phyloP scores from a whole-genome alignment of 1,140 invertebrate species.

The Cryptotermes secundus region DNA sequence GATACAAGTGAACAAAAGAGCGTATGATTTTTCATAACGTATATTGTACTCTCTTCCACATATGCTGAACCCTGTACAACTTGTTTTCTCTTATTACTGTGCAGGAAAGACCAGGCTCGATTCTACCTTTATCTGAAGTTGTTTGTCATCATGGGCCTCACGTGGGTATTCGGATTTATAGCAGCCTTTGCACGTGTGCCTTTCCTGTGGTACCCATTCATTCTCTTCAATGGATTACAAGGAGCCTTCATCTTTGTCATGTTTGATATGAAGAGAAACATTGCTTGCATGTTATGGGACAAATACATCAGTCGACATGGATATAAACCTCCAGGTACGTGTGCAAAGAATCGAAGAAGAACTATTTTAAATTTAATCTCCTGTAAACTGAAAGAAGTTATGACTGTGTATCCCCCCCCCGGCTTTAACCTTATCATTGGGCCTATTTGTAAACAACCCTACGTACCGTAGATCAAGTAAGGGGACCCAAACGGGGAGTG shows the following conservation, averaged over 20 bases:
- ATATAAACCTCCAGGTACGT: neutral
- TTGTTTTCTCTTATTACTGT: neutral
- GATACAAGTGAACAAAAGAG: no score
- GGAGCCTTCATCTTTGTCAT: slow-evolving; percentile 53
- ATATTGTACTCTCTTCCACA: no score
- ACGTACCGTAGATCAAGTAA: no score
- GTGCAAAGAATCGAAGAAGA: no score
- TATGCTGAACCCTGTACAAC: no score
- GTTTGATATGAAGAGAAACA: slow-evolving; percentile 49
- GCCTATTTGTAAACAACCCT: no score
- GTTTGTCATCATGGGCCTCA: slow-evolving; percentile 52
- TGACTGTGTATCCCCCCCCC: no score
- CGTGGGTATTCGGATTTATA: slow-evolving; percentile 53
- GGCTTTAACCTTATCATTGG: no score
- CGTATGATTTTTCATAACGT: no score
- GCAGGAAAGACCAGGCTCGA: slow-evolving; percentile 40
- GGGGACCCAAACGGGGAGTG: no score
- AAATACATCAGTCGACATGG: neutral
- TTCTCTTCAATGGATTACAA: slow-evolving; percentile 51
- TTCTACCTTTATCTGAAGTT: slow-evolving; percentile 54
- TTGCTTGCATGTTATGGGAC: slow-evolving; percentile 42
- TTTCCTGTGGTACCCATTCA: slow-evolving; percentile 49
- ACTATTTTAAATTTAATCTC: no score
- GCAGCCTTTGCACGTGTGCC: slow-evolving; percentile 41
- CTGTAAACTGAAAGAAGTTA: no score